phyloP scores from a whole-genome alignment of 2,797 vertebrate genomes.

The Sebastes dallii region DNA sequence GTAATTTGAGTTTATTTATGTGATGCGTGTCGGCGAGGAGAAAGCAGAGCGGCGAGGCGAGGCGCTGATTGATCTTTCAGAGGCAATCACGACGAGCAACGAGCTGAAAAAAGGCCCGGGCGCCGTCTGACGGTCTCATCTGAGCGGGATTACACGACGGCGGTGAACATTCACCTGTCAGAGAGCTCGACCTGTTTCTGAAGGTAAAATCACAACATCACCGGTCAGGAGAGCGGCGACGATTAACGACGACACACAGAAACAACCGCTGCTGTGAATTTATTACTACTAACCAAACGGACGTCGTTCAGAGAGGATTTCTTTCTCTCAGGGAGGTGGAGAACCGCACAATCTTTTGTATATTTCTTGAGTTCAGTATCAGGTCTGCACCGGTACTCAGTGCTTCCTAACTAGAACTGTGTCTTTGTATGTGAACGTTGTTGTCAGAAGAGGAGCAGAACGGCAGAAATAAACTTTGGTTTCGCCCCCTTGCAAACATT shows the following conservation, averaged over 20 bases:
- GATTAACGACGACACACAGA: not conserved
- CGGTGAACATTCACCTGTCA: constrained; percentile 18
- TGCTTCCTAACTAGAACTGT: not conserved
- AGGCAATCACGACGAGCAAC: constrained; percentile 68
- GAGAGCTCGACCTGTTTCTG: constrained; percentile 1
- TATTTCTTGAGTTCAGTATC: not conserved
- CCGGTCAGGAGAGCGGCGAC: not conserved
- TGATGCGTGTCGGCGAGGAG: constrained; percentile 46
- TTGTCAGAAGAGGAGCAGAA: not conserved
- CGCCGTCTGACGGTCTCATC: constrained; percentile 25
- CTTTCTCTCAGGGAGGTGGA: not conserved
- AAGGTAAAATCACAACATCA: not conserved
- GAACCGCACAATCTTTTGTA: too few relatives aligned
- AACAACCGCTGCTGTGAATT: not conserved
- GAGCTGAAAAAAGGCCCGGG: constrained; percentile 63
- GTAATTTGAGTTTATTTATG: constrained; percentile 71
- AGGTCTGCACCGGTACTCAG: not conserved
- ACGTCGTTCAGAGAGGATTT: not conserved
- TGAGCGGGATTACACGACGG: constrained; percentile 38
- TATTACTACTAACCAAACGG: not conserved
- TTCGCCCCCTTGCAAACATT: not conserved
- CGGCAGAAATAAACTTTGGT: not conserved
- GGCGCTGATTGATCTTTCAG: constrained; percentile 69
- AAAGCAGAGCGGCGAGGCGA: constrained; percentile 28
- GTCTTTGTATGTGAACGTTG: not conserved